Evolutionary conservation across 1,140 invertebrate genomes (phyloP).

Genomic region (Trichogramma pretiosum): DNA sequence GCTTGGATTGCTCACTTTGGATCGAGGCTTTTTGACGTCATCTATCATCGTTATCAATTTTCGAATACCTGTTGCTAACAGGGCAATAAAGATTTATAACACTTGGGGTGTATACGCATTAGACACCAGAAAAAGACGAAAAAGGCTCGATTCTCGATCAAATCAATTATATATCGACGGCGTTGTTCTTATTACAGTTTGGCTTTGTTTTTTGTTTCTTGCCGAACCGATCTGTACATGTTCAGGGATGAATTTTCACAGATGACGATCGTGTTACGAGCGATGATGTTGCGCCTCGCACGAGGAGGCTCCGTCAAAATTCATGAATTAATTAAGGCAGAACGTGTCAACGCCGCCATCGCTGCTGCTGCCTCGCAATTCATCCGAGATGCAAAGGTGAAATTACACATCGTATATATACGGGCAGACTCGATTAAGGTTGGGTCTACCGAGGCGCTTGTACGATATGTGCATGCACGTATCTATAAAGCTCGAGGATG

Average conservation of each 20-base stretch:
- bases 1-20: too few relatives aligned
- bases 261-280: neutral
- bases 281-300: neutral
- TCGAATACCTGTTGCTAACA: too few relatives aligned
- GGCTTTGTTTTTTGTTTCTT: too few relatives aligned
- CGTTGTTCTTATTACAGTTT: too few relatives aligned
- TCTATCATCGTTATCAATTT: too few relatives aligned
- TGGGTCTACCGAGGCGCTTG: neutral
- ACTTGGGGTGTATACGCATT: conserved; percentile 2
- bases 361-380: neutral
- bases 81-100: too few relatives aligned
- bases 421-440: conserved; percentile 15
- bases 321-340: conserved; percentile 11
- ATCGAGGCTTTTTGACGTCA: too few relatives aligned
- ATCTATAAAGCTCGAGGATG: too few relatives aligned
- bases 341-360: conserved; percentile 1
- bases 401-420: conserved; percentile 10
- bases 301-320: neutral
- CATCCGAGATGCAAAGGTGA: neutral
- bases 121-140: neutral
- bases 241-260: too few relatives aligned
- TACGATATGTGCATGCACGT: conserved; percentile 23
- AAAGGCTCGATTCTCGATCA: too few relatives aligned
- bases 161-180: too few relatives aligned
- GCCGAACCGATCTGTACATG: too few relatives aligned